Conservation (phyloP, 2,888 invertebrate species). For the Stramonita haemastoma region DNA sequence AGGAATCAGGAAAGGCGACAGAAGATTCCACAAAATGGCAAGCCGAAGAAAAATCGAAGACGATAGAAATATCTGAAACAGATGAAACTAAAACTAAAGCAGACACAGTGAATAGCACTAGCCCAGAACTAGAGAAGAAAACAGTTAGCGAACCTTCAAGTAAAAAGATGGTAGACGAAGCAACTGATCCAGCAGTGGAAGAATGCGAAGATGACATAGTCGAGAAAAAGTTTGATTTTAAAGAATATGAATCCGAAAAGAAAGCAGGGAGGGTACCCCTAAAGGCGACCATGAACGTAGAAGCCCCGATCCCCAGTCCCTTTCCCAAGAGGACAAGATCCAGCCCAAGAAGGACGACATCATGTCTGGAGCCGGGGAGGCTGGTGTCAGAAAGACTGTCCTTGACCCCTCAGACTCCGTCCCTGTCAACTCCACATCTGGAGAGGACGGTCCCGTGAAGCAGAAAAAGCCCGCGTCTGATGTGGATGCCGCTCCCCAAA, state of each 20-base stretch:
- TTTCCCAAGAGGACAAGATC: background rate
- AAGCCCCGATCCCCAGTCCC: conserved; percentile 3
- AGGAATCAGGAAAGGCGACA: background rate
- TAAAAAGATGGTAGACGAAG: conserved; percentile 11
- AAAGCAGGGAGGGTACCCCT: conserved; percentile 9
- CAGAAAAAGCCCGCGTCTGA: background rate
- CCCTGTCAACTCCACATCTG: background rate
- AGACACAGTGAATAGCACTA: background rate
- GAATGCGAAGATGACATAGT: conserved; percentile 19
- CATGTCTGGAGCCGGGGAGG: background rate
- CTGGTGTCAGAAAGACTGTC: background rate
- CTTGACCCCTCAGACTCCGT: background rate
- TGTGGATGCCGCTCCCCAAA: background rate
- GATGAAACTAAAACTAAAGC: background rate
- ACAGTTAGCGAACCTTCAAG: background rate
- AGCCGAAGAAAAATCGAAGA: background rate
- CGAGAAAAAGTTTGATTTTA: conserved; percentile 27
- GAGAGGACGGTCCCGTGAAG: background rate
- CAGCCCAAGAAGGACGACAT: conserved; percentile 8
- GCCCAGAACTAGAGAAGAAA: background rate
- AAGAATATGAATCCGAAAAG: conserved; percentile 17
- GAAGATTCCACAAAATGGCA: background rate
- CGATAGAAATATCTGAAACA: background rate
- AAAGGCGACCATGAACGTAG: background rate
- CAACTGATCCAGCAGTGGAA: background rate